These are phyloP conservation scores for Sarotherodon lohbergeri DNA, from an alignment of 2,113 vertebrate species.

Conservation along the genomic window DNA sequence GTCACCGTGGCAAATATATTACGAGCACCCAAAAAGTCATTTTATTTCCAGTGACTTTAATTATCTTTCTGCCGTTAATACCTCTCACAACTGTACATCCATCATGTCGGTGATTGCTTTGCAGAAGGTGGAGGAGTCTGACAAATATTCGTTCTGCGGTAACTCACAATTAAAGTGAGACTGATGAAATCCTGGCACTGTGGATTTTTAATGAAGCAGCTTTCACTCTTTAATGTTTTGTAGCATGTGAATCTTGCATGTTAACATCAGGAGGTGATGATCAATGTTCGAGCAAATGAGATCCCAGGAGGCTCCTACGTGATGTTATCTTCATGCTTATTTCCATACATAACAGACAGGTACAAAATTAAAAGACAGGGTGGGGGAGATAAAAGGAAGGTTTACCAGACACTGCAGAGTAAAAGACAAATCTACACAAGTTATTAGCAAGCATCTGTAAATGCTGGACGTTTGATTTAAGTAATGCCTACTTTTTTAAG, in stretches of 20 bases:
- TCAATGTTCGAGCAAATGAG: conserved; percentile 28
- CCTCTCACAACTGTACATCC: not conserved
- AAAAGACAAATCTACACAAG: not conserved
- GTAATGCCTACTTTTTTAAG: not conserved
- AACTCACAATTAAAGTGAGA: not conserved
- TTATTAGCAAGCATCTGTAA: not conserved
- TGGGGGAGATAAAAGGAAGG: not conserved
- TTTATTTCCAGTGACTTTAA: not conserved
- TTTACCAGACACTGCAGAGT: not conserved
- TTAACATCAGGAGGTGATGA: not conserved
- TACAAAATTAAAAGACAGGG: not conserved
- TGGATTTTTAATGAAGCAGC: not conserved
- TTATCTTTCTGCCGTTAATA: not conserved
- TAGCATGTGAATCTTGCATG: not conserved
- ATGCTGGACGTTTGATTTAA: too few relatives aligned
- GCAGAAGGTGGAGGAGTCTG: not conserved
- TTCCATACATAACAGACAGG: not conserved
- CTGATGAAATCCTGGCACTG: not conserved
- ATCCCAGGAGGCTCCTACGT: not conserved
- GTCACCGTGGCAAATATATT: not conserved
- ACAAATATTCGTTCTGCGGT: not conserved
- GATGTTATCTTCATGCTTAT: not conserved
- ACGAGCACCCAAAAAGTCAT: not conserved
- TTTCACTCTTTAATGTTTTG: not conserved
- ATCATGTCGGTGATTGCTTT: not conserved